Evolutionary conservation across 2,797 vertebrate genomes (phyloP).

Genomic region (Martes flavigula): DNA sequence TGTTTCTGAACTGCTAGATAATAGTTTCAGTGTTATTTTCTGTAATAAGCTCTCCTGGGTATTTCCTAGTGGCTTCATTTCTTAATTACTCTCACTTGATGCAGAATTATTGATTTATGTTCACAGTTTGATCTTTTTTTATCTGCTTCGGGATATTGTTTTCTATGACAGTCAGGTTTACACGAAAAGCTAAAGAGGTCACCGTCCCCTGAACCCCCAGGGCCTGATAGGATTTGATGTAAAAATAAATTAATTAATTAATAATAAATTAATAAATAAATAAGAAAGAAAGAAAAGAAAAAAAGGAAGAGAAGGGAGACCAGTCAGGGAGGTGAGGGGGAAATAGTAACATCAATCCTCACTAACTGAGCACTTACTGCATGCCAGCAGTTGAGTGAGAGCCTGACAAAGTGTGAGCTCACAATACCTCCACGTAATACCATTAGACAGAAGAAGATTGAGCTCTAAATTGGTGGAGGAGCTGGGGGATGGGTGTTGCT

Average conservation of each 20-base stretch:
- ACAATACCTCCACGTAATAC: background rate
- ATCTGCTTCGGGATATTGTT: background rate
- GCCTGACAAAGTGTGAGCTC: background rate
- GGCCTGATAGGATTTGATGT: background rate
- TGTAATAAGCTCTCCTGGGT: background rate
- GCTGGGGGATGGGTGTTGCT: background rate
- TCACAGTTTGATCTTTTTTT: background rate
- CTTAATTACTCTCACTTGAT: constrained; percentile 22
- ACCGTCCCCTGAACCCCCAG: background rate
- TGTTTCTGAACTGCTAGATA: background rate
- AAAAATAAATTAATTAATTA: background rate
- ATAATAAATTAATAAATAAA: background rate
- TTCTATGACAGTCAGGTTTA: background rate
- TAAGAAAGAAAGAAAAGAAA: too few relatives aligned
- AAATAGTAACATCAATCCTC: background rate
- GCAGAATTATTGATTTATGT: background rate
- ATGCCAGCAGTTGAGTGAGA: background rate
- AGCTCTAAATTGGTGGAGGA: background rate
- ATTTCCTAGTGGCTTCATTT: background rate
- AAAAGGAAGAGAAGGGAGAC: background rate
- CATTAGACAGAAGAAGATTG: background rate
- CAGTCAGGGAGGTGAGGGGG: background rate
- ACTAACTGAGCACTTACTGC: background rate
- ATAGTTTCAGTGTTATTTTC: background rate
- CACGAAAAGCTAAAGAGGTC: background rate